Base-by-base conservation (phyloP, 2,797 vertebrate genomes). In the Philypnodon macrostomus region DNA sequence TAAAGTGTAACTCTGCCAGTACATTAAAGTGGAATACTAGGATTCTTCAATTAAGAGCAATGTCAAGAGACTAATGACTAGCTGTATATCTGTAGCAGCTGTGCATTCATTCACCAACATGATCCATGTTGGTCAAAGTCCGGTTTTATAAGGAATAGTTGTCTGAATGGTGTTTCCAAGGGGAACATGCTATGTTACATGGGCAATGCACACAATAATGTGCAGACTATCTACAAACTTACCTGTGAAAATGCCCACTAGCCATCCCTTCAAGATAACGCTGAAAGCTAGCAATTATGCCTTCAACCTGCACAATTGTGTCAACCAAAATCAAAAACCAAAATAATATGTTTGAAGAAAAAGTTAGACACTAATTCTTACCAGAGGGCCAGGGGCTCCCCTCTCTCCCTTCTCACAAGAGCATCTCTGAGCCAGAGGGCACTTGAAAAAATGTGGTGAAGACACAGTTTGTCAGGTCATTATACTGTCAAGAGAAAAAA, bases 381-480 rank as follows among this genome's bases (percentile, higher is more conserved):
- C 95, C 59, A 86, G 65, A 63, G 91, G 81, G 35, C 94, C 94
- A 2, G 77, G 80, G 37, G 83, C 69, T 63, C 93, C 94, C 75
- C 84, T 88, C 84, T 95, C 93, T 15, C 94, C 94, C 71, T 94
- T 97, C 69, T 93, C 92, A 80, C 94, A 97, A 30, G 85, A 72
- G 70, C 94, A 96, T 65, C 53, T 85, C 34, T 88, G 76, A 74
- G 83, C 82, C 80, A 90, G 84, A 31, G 90, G 88, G 75, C 95
- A 97, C 95, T 96, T 85, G 7, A 76, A 63, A 80, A 55, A 54
- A 42, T 24, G 37, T n/a, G 72, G 47, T 80, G 31, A 63, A n/a
- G n/a, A n/a, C n/a, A n/a, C n/a, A n/a, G n/a, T n/a, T n/a, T n/a
- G n/a, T n/a, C n/a, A n/a, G n/a, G n/a, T n/a, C n/a, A n/a, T 16